Evolutionary conservation across 2,888 invertebrate genomes (phyloP).

Genomic region (Philaethria dido): DNA sequence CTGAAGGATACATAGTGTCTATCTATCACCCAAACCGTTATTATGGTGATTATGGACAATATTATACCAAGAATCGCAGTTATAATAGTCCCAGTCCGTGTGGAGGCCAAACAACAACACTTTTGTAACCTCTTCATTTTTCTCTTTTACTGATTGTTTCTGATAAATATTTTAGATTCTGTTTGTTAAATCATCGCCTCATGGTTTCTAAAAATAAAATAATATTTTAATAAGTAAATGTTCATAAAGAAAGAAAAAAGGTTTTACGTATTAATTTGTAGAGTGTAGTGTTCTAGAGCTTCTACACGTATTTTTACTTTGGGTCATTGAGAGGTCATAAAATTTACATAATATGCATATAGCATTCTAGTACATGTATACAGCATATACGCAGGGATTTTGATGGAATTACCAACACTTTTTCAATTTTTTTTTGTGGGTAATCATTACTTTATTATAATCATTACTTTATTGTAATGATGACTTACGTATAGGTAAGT

Average conservation of each 20-base stretch:
- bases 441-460: too few relatives aligned
- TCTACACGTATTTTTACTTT: too few relatives aligned
- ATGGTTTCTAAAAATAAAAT: slow-evolving; percentile 46
- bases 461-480: not conserved
- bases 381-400: not conserved
- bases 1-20: slow-evolving; percentile 87
- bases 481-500: too few relatives aligned
- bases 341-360: too few relatives aligned
- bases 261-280: not conserved
- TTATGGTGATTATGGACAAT: slow-evolving; percentile 87
- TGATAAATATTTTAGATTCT: slow-evolving; percentile 17
- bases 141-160: slow-evolving; percentile 28
- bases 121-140: slow-evolving; percentile 83
- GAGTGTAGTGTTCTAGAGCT: too few relatives aligned
- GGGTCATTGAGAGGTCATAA: too few relatives aligned
- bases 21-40: slow-evolving; percentile 85
- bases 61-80: slow-evolving; percentile 89
- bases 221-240: not conserved
- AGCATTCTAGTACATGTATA: too few relatives aligned
- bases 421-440: too few relatives aligned
- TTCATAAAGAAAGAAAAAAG: not conserved
- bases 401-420: too few relatives aligned
- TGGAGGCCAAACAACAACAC: slow-evolving; percentile 89
- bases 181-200: slow-evolving; percentile 42
- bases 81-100: slow-evolving; percentile 89